Percentiles rank a stretch among this genome's conserved stretches.
Conservation (phyloP, 2,888 invertebrate genomes). For the Scotopteryx bipunctaria region DNA sequence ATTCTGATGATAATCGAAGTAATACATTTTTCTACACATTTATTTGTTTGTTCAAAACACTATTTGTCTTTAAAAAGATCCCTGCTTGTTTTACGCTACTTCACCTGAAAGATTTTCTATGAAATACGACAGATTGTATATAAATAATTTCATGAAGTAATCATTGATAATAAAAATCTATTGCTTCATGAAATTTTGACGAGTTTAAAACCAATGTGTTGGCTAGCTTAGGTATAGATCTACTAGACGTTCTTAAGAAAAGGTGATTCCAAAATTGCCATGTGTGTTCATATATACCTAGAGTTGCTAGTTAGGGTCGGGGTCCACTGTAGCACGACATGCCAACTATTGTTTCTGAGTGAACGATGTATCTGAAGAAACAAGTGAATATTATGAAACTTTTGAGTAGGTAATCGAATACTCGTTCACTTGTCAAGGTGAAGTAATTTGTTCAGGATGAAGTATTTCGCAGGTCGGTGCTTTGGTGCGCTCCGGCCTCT, state of each 20-base stretch:
- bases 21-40: background rate
- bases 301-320: conserved; percentile 22
- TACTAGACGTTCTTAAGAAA: conserved; percentile 11
- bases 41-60: background rate
- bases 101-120: conserved; percentile 8
- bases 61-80: conserved; percentile 6
- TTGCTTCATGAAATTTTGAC: conserved; percentile 10
- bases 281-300: conserved; percentile 30
- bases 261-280: conserved; percentile 24
- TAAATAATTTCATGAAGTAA: conserved; percentile 5
- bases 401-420: background rate
- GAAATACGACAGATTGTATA: conserved; percentile 6
- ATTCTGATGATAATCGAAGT: background rate
- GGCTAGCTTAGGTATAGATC: conserved; percentile 9
- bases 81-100: conserved; percentile 4
- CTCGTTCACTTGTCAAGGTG: background rate
- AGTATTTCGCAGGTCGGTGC: conserved; percentile 41
- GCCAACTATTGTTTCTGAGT: background rate
- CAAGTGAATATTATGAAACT: background rate
- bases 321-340: background rate
- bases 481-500: conserved; percentile 59
- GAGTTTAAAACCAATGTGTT: conserved; percentile 17
- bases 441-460: background rate
- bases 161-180: background rate
- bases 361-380: background rate